Percentiles rank a stretch among this genome's conserved stretches.
phyloP scores from a whole-genome alignment of 2,113 vertebrate genomes.

The Ptychochromis oligacanthus region DNA sequence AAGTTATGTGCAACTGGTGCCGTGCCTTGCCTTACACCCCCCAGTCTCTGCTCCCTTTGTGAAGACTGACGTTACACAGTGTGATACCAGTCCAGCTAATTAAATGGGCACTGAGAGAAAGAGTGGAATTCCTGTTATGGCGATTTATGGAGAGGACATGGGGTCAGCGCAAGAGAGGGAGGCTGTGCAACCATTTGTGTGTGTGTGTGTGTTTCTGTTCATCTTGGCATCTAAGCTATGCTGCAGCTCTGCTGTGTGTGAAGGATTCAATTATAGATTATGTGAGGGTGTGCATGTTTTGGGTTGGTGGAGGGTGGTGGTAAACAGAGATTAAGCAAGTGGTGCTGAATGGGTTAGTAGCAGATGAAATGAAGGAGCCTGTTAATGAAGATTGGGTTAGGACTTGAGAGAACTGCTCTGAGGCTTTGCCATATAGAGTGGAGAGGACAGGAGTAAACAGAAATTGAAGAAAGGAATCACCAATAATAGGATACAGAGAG shows the following conservation, averaged over 20 bases:
- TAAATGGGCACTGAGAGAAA: conserved; percentile 49
- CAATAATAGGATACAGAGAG: conserved; percentile 12
- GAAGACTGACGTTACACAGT: conserved; percentile 31
- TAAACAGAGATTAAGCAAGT: conserved; percentile 58
- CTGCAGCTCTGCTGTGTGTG: conserved; percentile 56
- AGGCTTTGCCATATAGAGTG: conserved; percentile 7
- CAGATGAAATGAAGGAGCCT: conserved; percentile 59
- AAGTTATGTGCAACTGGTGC: conserved; percentile 29
- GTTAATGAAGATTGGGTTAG: conserved; percentile 68
- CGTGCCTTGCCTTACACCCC: too few relatives aligned
- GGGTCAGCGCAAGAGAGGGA: conserved; percentile 11
- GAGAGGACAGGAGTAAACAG: background rate
- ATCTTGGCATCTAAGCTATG: conserved; percentile 23
- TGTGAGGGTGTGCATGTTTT: conserved; percentile 27
- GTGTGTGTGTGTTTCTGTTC: background rate
- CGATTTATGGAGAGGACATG: conserved; percentile 22
- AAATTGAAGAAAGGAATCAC: background rate
- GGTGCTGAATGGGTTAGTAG: conserved; percentile 75
- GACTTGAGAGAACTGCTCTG: conserved; percentile 19
- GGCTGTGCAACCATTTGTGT: background rate
- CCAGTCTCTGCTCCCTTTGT: conserved; percentile 10
- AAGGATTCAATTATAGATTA: conserved; percentile 83
- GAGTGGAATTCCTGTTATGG: conserved; percentile 49
- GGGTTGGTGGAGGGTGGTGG: conserved; percentile 1
- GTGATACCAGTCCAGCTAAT: conserved; percentile 48